Percentiles rank a stretch among this genome's conserved stretches.
Evolutionary conservation across 2,888 invertebrate genomes (phyloP).

Genomic region (Drosophila planitibia): DNA sequence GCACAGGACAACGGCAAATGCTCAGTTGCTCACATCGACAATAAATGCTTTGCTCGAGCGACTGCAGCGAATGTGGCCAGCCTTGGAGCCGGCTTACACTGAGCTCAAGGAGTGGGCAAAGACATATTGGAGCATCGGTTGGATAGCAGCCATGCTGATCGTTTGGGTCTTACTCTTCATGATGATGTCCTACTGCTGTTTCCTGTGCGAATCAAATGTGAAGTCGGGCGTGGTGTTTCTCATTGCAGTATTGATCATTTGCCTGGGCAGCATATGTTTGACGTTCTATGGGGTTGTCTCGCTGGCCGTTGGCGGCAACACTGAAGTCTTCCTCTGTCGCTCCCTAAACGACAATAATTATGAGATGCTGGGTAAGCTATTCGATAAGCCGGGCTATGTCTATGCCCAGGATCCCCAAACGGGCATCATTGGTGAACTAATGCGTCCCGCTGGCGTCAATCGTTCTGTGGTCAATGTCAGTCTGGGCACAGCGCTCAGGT

Average conservation of each 20-base stretch:
- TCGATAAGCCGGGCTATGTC: constrained; percentile 89
- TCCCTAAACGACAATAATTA: constrained; percentile 90
- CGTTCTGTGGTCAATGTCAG: constrained; percentile 84
- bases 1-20: constrained; percentile 84
- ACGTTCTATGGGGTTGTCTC: constrained; percentile 83
- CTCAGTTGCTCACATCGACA: constrained; percentile 83
- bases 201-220: constrained; percentile 83
- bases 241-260: constrained; percentile 82
- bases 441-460: constrained; percentile 83
- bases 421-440: constrained; percentile 84
- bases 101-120: constrained; percentile 81
- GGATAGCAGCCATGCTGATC: constrained; percentile 82
- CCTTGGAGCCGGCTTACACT: constrained; percentile 80
- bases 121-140: constrained; percentile 83
- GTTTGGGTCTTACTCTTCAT: constrained; percentile 84
- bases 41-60: constrained; percentile 82
- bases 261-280: constrained; percentile 82
- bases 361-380: constrained; percentile 87
- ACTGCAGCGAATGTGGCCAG: constrained; percentile 82
- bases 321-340: constrained; percentile 88
- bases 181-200: constrained; percentile 83
- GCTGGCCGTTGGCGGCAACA: constrained; percentile 84
- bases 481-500: constrained; percentile 83
- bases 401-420: constrained; percentile 86
- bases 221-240: constrained; percentile 84